Conservation (phyloP, 2,888 invertebrate genomes). For the Cosmia pyralina region DNA sequence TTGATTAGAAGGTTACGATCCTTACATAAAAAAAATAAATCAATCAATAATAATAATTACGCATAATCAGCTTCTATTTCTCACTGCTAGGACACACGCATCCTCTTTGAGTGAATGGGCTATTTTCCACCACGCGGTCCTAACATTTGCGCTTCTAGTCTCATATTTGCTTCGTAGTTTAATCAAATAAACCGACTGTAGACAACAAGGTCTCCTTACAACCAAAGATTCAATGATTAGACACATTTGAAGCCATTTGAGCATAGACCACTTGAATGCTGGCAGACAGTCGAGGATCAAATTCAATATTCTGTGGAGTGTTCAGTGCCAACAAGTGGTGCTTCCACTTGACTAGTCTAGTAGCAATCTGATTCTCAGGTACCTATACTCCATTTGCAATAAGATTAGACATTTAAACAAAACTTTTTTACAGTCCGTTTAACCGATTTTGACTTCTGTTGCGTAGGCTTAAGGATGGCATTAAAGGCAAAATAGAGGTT, state of each 20-base stretch:
- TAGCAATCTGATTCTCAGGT: conserved; percentile 4
- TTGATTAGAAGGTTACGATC: too few relatives aligned
- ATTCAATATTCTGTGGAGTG: conserved; percentile 55
- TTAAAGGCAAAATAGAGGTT: too few relatives aligned
- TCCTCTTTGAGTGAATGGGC: not conserved
- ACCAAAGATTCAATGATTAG: conserved; percentile 13
- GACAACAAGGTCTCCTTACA: not conserved
- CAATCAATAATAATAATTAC: too few relatives aligned
- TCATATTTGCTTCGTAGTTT: not conserved
- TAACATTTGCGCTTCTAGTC: too few relatives aligned
- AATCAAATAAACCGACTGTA: not conserved
- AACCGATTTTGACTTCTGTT: too few relatives aligned
- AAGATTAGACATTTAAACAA: too few relatives aligned
- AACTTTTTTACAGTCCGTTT: too few relatives aligned
- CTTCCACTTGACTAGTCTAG: conserved; percentile 48
- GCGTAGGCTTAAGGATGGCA: too few relatives aligned
- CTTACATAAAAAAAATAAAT: too few relatives aligned
- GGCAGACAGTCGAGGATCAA: conserved; percentile 20
- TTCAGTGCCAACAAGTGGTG: conserved; percentile 20
- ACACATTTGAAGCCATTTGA: conserved; percentile 28
- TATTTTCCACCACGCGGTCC: not conserved
- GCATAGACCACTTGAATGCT: conserved; percentile 34
- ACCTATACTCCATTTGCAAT: too few relatives aligned
- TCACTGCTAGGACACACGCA: not conserved
- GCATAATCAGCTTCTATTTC: not conserved